These are phyloP conservation scores for Ophioderma brevispina DNA, from an alignment of 35 echinoderm and acorn worm genomes.

Conservation along the genomic window DNA sequence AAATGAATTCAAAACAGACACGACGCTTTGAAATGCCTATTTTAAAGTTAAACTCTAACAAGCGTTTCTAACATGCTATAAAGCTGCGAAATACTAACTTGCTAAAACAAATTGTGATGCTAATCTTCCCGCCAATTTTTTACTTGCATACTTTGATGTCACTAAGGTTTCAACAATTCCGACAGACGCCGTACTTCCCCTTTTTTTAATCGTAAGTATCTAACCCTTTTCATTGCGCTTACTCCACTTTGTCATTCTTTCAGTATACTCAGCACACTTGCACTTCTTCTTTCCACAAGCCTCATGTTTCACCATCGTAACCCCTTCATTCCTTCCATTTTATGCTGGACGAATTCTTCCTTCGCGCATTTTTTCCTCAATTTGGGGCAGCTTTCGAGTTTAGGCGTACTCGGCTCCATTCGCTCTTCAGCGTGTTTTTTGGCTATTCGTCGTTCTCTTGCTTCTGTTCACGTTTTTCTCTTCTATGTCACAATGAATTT, in stretches of 20 bases:
- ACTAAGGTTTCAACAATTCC: not conserved
- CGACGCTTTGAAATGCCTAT: too few relatives aligned
- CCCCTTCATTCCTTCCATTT: not conserved
- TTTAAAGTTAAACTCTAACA: too few relatives aligned
- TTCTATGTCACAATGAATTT: not conserved
- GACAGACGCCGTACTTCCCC: not conserved
- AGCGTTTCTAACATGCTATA: too few relatives aligned
- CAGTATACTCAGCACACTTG: not conserved
- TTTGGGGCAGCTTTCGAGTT: not conserved
- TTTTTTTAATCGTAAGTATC: conserved; percentile 1
- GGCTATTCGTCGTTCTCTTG: not conserved
- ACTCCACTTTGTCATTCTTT: not conserved
- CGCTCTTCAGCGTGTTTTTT: not conserved
- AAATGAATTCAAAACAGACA: too few relatives aligned
- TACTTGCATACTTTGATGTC: not conserved
- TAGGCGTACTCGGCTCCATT: not conserved
- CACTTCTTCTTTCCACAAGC: not conserved
- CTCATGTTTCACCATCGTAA: not conserved
- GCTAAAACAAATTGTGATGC: not conserved
- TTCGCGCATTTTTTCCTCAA: not conserved
- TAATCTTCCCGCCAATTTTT: not conserved
- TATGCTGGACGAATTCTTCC: not conserved
- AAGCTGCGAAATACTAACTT: too few relatives aligned
- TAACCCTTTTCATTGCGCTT: not conserved
- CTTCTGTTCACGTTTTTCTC: not conserved